Evolutionary conservation across 2,888 invertebrate genomes (phyloP), one percentile per base, ranked within the genome.

Genomic region (Agriotes lineatus): DNA sequence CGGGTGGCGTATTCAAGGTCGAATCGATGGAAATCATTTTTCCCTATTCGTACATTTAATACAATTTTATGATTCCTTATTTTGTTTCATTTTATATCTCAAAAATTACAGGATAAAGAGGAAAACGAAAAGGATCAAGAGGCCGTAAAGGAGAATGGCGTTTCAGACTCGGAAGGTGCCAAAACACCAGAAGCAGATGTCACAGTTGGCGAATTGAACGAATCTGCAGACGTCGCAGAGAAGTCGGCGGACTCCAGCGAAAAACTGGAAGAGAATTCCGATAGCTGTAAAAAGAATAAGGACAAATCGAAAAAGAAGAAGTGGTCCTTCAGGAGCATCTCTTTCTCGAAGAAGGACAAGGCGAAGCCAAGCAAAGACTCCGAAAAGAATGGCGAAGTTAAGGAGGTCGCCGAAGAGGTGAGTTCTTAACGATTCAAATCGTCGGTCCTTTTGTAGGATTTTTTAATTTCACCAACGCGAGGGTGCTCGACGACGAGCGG

Each of bases 251-350:
- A 75, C 6, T 63, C 64, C 2, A 65, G 70, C 16, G 73, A 74
- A 63, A 75, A 77, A 67, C 62, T 69, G 4, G 78, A 81, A 67
- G 81, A 81, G 67, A 76, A 78, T 35, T 71, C 78, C 37, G 80
- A 81, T 57, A 74, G 74, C 20, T 81, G 80, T 69, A 82, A 82
- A 62, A 82, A 80, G 72, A 82, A 82, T 67, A 78, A 81, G 62
- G 82, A 84, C 69, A 81, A 81, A 73, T 86, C 90, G 87, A 87
- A 91, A 77, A 94, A 94, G 90, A 94, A 94, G 90, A 94, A 94
- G 87, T 95, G 94, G 94, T 94, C 94, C 79, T 91, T 95, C 85
- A 90, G 94, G 81, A 93, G 91, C 82, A 92, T 95, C 86, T 94
- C 94, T 82, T 95, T 95, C 85, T 92, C 93, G 82, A 91, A 91